phyloP scores from a whole-genome alignment of 2,888 invertebrate species.

The Dryomyza anilis region DNA sequence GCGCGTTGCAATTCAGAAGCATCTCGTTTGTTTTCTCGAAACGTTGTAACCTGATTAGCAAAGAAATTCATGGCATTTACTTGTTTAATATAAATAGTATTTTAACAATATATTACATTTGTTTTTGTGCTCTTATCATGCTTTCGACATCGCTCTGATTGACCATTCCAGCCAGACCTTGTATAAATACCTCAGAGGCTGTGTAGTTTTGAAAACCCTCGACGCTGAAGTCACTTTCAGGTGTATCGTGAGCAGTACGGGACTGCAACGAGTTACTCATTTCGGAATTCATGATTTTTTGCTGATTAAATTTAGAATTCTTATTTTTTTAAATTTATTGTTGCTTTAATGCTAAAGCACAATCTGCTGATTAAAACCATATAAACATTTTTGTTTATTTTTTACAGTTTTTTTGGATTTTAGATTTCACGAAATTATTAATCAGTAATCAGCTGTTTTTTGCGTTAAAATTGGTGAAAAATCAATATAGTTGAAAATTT shows the following conservation, averaged over 20 bases:
- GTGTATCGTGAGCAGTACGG: conserved; percentile 40
- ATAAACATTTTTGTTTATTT: no score
- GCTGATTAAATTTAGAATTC: not conserved
- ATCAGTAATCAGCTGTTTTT: no score
- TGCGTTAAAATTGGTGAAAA: no score
- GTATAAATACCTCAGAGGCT: conserved; percentile 90
- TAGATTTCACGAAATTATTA: no score
- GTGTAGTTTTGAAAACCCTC: conserved; percentile 60
- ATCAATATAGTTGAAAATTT: no score
- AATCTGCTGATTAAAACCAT: not conserved
- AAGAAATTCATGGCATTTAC: not conserved
- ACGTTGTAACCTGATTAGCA: conserved; percentile 86
- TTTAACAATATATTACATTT: conserved; percentile 72
- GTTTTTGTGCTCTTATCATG: conserved; percentile 89
- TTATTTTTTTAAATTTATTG: not conserved
- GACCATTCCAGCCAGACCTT: conserved; percentile 88
- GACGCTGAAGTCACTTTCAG: conserved; percentile 43
- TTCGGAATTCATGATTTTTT: conserved; percentile 39
- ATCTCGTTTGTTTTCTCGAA: conserved; percentile 99
- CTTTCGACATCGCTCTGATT: conserved; percentile 89
- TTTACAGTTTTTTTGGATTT: no score
- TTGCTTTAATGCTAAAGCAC: not conserved
- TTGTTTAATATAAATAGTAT: not conserved
- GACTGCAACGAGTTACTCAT: conserved; percentile 45
- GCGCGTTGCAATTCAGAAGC: conserved; percentile 93